phyloP scores from a whole-genome alignment of 2,888 invertebrate genomes.

The Drosophila sordidula region DNA sequence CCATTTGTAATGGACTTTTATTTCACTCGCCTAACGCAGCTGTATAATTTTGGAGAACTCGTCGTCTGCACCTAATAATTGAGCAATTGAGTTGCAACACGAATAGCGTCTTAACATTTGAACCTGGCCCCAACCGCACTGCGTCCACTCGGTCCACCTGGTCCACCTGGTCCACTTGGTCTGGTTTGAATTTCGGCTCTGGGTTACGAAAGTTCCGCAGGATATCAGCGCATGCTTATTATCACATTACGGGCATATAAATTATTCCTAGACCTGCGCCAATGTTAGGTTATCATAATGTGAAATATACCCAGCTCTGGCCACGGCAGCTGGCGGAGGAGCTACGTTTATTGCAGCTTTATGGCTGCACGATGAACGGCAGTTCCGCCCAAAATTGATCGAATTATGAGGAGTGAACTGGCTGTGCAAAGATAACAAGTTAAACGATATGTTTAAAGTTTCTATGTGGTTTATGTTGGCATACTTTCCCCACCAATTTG shows the following conservation, averaged over 20 bases:
- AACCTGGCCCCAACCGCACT: constrained; percentile 47
- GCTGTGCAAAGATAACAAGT: constrained; percentile 19
- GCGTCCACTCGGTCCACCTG: neutral
- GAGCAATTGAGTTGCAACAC: constrained; percentile 80
- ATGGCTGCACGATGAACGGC: constrained; percentile 55
- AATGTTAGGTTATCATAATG: constrained; percentile 60
- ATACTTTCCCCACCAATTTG: constrained; percentile 15
- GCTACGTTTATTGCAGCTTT: constrained; percentile 24
- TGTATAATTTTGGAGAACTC: constrained; percentile 64
- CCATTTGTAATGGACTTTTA: constrained; percentile 80
- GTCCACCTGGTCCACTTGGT: constrained; percentile 9
- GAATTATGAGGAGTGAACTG: constrained; percentile 41
- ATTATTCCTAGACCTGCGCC: constrained; percentile 71
- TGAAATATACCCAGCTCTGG: constrained; percentile 42
- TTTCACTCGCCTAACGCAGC: constrained; percentile 76
- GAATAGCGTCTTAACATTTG: constrained; percentile 81
- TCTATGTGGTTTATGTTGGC: constrained; percentile 9
- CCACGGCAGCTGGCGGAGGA: neutral
- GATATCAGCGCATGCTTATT: constrained; percentile 79
- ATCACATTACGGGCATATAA: constrained; percentile 76
- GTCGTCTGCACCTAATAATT: constrained; percentile 67
- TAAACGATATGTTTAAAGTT: constrained; percentile 18
- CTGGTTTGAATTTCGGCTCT: constrained; percentile 20
- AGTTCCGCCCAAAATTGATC: constrained; percentile 53
- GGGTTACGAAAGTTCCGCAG: constrained; percentile 73